These are phyloP conservation scores for Nycteola revayana DNA, from an alignment of 2,888 invertebrate species.

Conservation along the genomic window DNA sequence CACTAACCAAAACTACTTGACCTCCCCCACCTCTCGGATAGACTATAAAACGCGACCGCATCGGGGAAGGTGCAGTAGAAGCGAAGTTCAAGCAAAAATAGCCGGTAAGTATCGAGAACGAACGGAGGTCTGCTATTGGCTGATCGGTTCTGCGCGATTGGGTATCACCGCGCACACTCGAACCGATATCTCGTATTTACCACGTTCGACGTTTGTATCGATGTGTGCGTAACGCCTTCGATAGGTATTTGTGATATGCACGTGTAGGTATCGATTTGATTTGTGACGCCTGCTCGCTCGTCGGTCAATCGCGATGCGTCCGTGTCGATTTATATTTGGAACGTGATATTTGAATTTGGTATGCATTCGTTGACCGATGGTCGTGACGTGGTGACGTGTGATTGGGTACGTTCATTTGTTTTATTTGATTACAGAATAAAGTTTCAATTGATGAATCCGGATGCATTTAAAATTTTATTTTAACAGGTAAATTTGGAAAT, in stretches of 20 bases:
- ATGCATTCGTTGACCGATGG: slow-evolving; percentile 32
- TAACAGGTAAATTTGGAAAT: too few relatives aligned
- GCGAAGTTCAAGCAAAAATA: slow-evolving; percentile 33
- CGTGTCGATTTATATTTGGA: slow-evolving; percentile 36
- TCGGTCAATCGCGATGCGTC: slow-evolving; percentile 33
- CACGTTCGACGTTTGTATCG: slow-evolving; percentile 56
- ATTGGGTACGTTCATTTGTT: slow-evolving; percentile 18
- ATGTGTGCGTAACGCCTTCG: slow-evolving; percentile 59
- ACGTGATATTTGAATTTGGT: slow-evolving; percentile 39
- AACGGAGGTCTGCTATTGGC: slow-evolving; percentile 62
- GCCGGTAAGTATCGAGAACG: slow-evolving; percentile 58
- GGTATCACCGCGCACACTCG: slow-evolving; percentile 81
- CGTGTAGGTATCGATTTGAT: slow-evolving; percentile 42
- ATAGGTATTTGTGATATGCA: slow-evolving; percentile 65
- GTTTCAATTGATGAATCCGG: too few relatives aligned
- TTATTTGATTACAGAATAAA: too few relatives aligned
- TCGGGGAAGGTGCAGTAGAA: slow-evolving; percentile 7
- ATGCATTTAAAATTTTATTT: too few relatives aligned
- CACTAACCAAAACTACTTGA: slow-evolving; percentile 29
- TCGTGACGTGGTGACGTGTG: slow-evolving; percentile 20
- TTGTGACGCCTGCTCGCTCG: slow-evolving; percentile 36
- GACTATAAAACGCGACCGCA: slow-evolving; percentile 7
- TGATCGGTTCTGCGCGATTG: slow-evolving; percentile 84
- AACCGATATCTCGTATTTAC: slow-evolving; percentile 68
- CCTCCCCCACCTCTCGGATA: slow-evolving; percentile 32